A percentile compares a stretch with the other conserved stretches of the same genome.
phyloP scores from a whole-genome alignment of 2,113 vertebrate species.

The Sakesphorus luctuosus region DNA sequence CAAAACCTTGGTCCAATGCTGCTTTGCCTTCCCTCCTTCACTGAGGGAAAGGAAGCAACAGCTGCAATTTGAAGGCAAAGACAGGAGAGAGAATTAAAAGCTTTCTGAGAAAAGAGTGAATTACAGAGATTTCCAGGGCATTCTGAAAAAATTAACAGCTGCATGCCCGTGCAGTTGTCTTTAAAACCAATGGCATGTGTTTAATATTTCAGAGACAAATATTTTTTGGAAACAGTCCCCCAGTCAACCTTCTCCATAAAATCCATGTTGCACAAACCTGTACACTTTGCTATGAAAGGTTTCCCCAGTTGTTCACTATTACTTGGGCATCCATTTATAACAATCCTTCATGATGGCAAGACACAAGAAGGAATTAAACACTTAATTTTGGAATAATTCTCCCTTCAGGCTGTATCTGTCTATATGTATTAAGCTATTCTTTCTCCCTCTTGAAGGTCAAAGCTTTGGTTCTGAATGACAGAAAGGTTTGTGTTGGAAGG shows the following conservation, averaged over 20 bases:
- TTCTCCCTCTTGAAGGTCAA: background rate
- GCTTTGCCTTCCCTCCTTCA: background rate
- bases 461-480: background rate
- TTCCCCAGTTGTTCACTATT: background rate
- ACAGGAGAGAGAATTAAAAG: background rate
- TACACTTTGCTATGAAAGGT: background rate
- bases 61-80: background rate
- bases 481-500: background rate
- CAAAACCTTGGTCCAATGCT: accelerated
- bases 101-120: background rate
- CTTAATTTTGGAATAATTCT: background rate
- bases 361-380: background rate
- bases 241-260: background rate
- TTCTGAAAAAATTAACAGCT: background rate
- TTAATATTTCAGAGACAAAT: background rate
- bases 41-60: background rate
- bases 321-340: background rate
- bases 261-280: background rate
- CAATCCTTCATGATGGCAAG: background rate
- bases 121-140: background rate
- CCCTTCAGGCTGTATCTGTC: background rate
- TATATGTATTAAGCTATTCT: background rate
- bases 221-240: background rate
- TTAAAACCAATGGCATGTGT: background rate
- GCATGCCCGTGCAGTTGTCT: background rate